Evolutionary conservation across 2,888 invertebrate species (phyloP).

Genomic region (Ichneumon xanthorius): DNA sequence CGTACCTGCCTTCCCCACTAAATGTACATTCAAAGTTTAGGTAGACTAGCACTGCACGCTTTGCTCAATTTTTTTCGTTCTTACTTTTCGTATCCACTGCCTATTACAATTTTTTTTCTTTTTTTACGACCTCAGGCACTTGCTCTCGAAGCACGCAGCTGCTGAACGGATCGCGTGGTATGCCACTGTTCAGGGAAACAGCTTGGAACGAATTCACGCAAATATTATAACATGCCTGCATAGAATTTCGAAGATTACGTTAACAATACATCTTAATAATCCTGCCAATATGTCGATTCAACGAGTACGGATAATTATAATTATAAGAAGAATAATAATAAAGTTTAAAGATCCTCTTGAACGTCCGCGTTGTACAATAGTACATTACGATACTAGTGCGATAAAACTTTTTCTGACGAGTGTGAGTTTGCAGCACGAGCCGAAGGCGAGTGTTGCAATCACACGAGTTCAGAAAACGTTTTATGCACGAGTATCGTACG

Average conservation of each 20-base stretch:
- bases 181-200: not conserved
- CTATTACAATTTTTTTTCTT: constrained; percentile 1
- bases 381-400: no score
- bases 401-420: no score
- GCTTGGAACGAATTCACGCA: constrained; percentile 5
- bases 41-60: constrained; percentile 73
- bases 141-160: constrained; percentile 57
- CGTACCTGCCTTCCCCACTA: constrained; percentile 26
- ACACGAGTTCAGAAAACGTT: no score
- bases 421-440: no score
- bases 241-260: constrained; percentile 52
- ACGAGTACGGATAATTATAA: not conserved
- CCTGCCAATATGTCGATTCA: constrained; percentile 16
- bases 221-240: constrained; percentile 49
- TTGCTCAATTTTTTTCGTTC: constrained; percentile 18
- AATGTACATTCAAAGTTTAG: constrained; percentile 64
- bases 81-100: not conserved
- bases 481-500: no score
- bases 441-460: no score
- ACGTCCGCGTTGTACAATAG: constrained; percentile 28
- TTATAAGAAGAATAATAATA: not conserved
- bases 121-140: constrained; percentile 26
- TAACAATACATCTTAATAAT: constrained; percentile 44
- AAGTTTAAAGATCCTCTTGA: constrained; percentile 13
- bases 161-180: constrained; percentile 10